These are phyloP conservation scores for Harpalus rubripes DNA, from an alignment of 2,888 invertebrate species.

Conservation along the genomic window DNA sequence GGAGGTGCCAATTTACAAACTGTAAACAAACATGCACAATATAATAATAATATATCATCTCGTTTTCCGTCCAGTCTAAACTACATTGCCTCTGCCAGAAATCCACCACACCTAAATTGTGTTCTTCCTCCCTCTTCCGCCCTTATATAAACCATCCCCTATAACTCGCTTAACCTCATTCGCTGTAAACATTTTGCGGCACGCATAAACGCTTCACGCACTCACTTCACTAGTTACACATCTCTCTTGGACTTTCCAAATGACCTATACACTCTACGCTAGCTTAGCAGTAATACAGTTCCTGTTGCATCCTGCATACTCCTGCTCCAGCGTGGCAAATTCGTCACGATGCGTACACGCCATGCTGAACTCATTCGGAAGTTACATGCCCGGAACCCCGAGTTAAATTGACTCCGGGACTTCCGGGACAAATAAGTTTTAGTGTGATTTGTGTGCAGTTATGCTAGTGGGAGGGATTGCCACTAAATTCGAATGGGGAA, in stretches of 20 bases:
- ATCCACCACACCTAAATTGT: neutral
- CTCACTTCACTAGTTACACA: constrained; percentile 48
- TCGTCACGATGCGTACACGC: constrained; percentile 46
- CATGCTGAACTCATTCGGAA: constrained; percentile 40
- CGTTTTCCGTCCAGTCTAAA: neutral
- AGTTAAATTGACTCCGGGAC: constrained; percentile 39
- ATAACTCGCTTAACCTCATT: constrained; percentile 14
- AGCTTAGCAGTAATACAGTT: neutral
- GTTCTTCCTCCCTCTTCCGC: neutral
- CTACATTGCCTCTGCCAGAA: neutral
- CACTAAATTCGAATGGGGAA: neutral
- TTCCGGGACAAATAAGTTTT: constrained; percentile 19
- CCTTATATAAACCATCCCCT: neutral
- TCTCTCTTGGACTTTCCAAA: neutral
- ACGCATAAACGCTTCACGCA: constrained; percentile 41
- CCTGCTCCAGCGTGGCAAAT: constrained; percentile 16
- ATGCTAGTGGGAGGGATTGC: neutral
- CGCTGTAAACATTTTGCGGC: constrained; percentile 29
- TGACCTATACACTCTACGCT: neutral
- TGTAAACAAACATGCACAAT: neutral
- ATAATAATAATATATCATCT: neutral
- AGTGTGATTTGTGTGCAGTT: constrained; percentile 5
- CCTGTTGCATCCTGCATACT: neutral
- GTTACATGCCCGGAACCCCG: constrained; percentile 35
- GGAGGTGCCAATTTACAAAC: neutral